Evolutionary conservation across 2,113 vertebrate species (phyloP).

Genomic region (Pygoscelis antarcticus): DNA sequence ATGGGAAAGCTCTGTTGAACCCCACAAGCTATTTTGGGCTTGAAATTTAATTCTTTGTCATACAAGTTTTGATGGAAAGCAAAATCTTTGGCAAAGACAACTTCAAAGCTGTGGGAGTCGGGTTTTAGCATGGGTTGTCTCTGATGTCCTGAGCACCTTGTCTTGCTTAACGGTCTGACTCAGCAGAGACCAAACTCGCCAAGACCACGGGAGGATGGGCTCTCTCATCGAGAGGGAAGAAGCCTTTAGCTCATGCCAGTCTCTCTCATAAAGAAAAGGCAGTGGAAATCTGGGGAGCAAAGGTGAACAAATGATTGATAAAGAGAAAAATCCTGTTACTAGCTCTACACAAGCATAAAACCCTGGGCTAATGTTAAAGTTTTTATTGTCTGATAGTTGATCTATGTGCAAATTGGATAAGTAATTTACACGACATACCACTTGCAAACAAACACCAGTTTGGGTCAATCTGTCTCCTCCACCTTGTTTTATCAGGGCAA

Average conservation of each 20-base stretch:
- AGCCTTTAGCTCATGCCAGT: neutral
- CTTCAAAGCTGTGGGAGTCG: neutral
- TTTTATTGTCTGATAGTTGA: neutral
- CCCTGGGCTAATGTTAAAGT: neutral
- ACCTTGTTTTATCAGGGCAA: neutral
- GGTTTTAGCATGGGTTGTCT: neutral
- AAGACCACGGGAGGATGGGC: neutral
- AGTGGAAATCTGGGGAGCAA: neutral
- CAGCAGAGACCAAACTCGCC: neutral
- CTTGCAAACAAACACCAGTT: neutral
- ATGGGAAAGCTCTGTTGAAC: neutral
- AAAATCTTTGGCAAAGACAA: neutral
- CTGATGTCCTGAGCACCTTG: neutral
- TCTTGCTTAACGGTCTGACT: neutral
- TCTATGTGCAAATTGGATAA: neutral
- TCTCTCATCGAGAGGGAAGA: accelerated
- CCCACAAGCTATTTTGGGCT: neutral
- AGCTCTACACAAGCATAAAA: neutral
- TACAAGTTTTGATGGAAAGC: neutral
- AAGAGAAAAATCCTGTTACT: neutral
- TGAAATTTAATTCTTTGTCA: neutral
- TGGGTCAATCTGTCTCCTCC: neutral
- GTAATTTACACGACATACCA: neutral
- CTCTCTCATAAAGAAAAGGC: neutral
- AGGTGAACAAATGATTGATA: neutral